A percentile compares a stretch with the other conserved stretches of the same genome.
Conservation (phyloP, 2,113 vertebrate species). For the Aldabrachelys gigantea region DNA sequence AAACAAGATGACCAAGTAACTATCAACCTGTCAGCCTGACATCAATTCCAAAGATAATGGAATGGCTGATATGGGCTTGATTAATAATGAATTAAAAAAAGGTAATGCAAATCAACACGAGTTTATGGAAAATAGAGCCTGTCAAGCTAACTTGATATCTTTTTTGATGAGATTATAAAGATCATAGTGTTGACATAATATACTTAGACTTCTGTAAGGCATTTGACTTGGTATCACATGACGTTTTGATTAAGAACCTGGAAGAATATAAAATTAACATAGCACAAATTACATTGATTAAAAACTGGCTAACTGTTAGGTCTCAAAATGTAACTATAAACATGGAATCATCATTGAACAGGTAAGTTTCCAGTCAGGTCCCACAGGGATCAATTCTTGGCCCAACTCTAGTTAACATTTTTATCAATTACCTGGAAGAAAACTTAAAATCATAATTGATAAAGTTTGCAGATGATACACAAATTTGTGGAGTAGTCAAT, state of each 20-base stretch:
- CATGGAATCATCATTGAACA: not conserved
- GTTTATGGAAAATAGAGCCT: not conserved
- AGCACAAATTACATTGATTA: not conserved
- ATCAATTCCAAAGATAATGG: not conserved
- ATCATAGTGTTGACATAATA: not conserved
- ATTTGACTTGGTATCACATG: not conserved
- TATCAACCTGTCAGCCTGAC: not conserved
- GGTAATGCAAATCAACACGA: not conserved
- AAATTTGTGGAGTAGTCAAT: not conserved
- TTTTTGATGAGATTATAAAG: not conserved
- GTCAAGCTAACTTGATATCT: not conserved
- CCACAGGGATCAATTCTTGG: not conserved
- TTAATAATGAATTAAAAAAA: not conserved
- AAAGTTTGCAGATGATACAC: not conserved
- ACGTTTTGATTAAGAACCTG: not conserved
- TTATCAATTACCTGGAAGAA: not conserved
- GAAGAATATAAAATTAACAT: not conserved
- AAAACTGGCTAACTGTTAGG: not conserved
- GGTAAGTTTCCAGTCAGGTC: not conserved
- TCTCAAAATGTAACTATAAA: not conserved
- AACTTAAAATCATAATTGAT: not conserved
- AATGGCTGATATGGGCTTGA: not conserved
- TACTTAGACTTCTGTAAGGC: not conserved
- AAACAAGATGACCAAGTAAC: not conserved
- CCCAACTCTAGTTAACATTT: not conserved